Base-by-base conservation (phyloP, 1,140 invertebrate species). In the Drosophila ananassae region DNA sequence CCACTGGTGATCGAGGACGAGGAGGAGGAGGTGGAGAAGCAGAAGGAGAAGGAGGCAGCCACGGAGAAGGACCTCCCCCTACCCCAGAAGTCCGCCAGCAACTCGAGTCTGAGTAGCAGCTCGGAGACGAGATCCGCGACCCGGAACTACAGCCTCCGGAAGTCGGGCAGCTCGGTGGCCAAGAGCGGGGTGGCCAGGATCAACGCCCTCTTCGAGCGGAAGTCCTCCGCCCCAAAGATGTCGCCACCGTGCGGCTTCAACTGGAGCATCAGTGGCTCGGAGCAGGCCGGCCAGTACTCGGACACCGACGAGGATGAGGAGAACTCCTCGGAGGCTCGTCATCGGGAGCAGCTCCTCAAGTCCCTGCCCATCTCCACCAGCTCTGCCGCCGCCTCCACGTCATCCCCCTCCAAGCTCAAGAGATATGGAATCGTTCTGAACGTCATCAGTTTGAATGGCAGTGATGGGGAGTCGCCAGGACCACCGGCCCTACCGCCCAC, bases 1-100 rank as follows among this genome's bases (percentile, higher is more conserved):
- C 93, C 94, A 67, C 84, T 94, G 57, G 93, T 94, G 13, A 92
- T 89, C 7, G 90, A 90, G 57, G 90, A 91, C 90, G 90, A 91
- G 46, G 80, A 89, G 32, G 63, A 28, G 2, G 24, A 50, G 12
- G 39, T 46, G n/a, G 39, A 48, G n/a, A 41, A 60, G 30, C 34
- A 5, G 0, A 28, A 28, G 76, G 22, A 55, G 17, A 17, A 58
- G 21, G 46, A 39, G 12, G 37, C 4, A 2, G 10, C 4, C 4
- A 12, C 54, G 39, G 44, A 50, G 10, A 48, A 62, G 51, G 48
- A 28, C 13, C 48, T 67, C 17, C 17, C 17, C 44, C 52, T 48
- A 28, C 30, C 54, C 7, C 57, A 47, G 17, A 67, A 67, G n/a
- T 67, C 67, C 1, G 53, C 57, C 47, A 81, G 78, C 28, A 81